Conservation (phyloP, 2,888 invertebrate genomes). For the Eugnorisma glareosa region DNA sequence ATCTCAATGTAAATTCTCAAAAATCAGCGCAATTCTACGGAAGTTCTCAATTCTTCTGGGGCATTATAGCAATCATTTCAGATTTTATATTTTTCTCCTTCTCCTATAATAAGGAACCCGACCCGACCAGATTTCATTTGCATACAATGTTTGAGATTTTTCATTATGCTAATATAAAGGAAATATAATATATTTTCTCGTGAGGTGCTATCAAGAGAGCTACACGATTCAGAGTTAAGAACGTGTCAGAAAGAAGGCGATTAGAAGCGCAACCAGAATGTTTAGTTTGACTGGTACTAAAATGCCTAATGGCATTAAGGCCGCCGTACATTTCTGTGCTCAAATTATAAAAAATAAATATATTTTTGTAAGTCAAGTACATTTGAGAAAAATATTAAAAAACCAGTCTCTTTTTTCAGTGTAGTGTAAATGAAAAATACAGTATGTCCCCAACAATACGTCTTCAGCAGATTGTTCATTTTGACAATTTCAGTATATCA, state of each 20-base stretch:
- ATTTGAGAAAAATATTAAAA: not conserved
- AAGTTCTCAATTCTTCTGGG: slow-evolving; percentile 7
- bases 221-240: slow-evolving; percentile 22
- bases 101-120: slow-evolving; percentile 21
- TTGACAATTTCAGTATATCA: not conserved
- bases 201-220: slow-evolving; percentile 14
- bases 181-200: slow-evolving; percentile 41
- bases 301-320: not conserved
- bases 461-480: not conserved
- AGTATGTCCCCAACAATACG: not conserved
- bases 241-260: slow-evolving; percentile 4
- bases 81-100: slow-evolving; percentile 30
- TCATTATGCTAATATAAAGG: slow-evolving; percentile 39
- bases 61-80: slow-evolving; percentile 26
- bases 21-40: not conserved
- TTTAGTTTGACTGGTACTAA: not conserved
- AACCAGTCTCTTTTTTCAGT: not conserved
- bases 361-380: not conserved
- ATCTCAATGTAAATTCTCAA: not conserved
- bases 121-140: slow-evolving; percentile 44
- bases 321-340: not conserved
- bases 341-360: not conserved
- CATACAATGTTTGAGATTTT: slow-evolving; percentile 49
- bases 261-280: not conserved
- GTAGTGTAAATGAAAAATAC: not conserved